phyloP scores from a whole-genome alignment of 2,113 vertebrate genomes.

The Entosphenus tridentatus region DNA sequence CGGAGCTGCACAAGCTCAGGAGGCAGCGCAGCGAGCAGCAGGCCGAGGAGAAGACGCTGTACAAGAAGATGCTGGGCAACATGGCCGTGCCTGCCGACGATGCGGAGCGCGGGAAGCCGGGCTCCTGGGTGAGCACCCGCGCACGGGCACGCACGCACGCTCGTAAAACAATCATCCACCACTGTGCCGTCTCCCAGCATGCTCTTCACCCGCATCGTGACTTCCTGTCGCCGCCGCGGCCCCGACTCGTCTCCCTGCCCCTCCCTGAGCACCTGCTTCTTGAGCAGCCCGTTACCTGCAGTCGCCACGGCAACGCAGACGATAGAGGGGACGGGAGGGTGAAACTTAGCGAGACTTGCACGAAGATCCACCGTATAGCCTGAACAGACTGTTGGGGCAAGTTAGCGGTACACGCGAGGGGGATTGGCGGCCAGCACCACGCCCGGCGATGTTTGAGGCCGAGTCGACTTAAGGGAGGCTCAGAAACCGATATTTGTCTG shows the following conservation, averaged over 20 bases:
- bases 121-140: slow-evolving; percentile 45
- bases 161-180: slow-evolving; percentile 18
- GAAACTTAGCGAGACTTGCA: too few species aligned
- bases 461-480: too few species aligned
- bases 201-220: slow-evolving; percentile 40
- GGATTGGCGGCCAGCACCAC: too few species aligned
- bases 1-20: slow-evolving; percentile 72
- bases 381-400: too few species aligned
- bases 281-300: slow-evolving; percentile 47
- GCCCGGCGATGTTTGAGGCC: too few species aligned
- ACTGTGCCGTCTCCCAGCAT: slow-evolving; percentile 29
- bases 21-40: slow-evolving; percentile 68
- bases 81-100: slow-evolving; percentile 16
- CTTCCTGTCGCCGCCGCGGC: slow-evolving; percentile 52
- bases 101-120: slow-evolving; percentile 30
- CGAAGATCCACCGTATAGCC: background rate
- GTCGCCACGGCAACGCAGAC: too few species aligned
- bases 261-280: slow-evolving; percentile 47
- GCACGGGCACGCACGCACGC: background rate
- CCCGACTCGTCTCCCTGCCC: slow-evolving; percentile 34
- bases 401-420: too few species aligned
- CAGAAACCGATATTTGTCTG: too few species aligned
- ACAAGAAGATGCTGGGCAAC: slow-evolving; percentile 89
- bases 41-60: slow-evolving; percentile 65
- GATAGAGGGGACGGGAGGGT: too few species aligned